Base-by-base conservation (phyloP, 2,888 invertebrate species). In the Cistogaster globosa region DNA sequence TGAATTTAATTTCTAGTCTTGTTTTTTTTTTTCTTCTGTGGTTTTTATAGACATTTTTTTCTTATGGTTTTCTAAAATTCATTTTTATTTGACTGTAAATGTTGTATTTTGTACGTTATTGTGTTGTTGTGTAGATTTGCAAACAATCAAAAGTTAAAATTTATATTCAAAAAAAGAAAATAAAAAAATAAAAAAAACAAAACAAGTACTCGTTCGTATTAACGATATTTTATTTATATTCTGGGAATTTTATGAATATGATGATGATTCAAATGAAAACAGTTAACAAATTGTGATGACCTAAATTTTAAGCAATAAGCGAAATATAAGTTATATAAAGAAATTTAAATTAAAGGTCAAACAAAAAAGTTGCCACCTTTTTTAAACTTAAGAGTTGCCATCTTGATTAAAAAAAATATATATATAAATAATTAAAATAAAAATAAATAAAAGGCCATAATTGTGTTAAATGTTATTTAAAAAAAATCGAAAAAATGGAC, bases 1-100 rank as follows among this genome's bases (percentile, higher is more conserved):
- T 81, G 77, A 84, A 84, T 81, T 84, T 84, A 77, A 77, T 81
- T 81, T 84, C 68, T 78, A 32, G 60, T 51, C 62, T 20, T 26
- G 12, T n/a, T 45, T 32, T 6, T 32, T 32, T 32, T 32, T 8
- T 32, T 32, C 32, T 32, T 32, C 6, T 65, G 55, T 32, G 45
- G 60, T 77, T 77, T 76, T 55, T 45, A 36, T 57, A 55, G 45
- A 5, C 51, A 48, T 57, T 51, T 67, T 42, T 12, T 14, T 42
- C 11, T 12, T 36, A 9, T 20, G 3, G 38, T 60, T 68, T 62
- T 3, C n/a, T 42, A 18, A 45, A 62, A 62, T 20, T 77, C 18
- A 38, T 60, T 53, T 60, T 60, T 60, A 14, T 18, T 32, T 51
- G 12, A 16, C 14, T 63, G 51, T 38, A 53, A n/a, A 60, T 58